Percentiles rank a stretch among this genome's conserved stretches.
Conservation (phyloP, 2,888 invertebrate genomes). For the Helleia helle region DNA sequence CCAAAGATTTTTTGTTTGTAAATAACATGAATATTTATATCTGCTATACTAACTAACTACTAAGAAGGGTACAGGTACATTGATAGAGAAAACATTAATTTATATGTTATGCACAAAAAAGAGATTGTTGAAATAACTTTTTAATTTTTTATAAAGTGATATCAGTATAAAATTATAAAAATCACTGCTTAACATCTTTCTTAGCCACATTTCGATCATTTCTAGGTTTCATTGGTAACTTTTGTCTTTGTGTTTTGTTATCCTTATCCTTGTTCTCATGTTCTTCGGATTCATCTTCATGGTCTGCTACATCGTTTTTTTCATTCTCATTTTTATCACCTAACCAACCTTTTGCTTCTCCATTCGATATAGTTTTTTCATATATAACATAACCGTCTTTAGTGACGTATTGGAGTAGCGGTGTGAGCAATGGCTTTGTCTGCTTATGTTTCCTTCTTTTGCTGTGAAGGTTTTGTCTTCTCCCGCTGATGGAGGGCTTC, state of each 20-base stretch:
- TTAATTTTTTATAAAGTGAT: too few relatives aligned
- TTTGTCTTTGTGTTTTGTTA: not conserved
- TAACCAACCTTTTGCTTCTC: slow-evolving; percentile 53
- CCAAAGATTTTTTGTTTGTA: too few relatives aligned
- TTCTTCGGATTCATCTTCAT: not conserved
- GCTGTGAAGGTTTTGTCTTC: slow-evolving; percentile 20
- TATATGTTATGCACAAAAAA: too few relatives aligned
- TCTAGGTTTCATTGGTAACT: not conserved
- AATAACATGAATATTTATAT: too few relatives aligned
- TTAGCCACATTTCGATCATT: too few relatives aligned
- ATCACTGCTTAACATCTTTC: too few relatives aligned
- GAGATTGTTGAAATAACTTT: too few relatives aligned
- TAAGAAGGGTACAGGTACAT: too few relatives aligned
- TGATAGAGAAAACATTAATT: too few relatives aligned
- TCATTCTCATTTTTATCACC: slow-evolving; percentile 26
- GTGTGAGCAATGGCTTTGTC: slow-evolving; percentile 37
- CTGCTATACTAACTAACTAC: too few relatives aligned
- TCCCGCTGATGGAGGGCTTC: slow-evolving; percentile 25
- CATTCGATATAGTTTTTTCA: slow-evolving; percentile 51
- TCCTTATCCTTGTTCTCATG: not conserved
- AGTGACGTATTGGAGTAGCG: slow-evolving; percentile 56
- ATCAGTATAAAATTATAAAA: too few relatives aligned
- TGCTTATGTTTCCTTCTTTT: slow-evolving; percentile 25
- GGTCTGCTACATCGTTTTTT: not conserved
- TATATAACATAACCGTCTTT: slow-evolving; percentile 61